Percentiles rank a stretch among this genome's conserved stretches.
These are phyloP conservation scores for Amblyopsis hoosieri DNA, from an alignment of 2,797 vertebrate species.

Conservation along the genomic window DNA sequence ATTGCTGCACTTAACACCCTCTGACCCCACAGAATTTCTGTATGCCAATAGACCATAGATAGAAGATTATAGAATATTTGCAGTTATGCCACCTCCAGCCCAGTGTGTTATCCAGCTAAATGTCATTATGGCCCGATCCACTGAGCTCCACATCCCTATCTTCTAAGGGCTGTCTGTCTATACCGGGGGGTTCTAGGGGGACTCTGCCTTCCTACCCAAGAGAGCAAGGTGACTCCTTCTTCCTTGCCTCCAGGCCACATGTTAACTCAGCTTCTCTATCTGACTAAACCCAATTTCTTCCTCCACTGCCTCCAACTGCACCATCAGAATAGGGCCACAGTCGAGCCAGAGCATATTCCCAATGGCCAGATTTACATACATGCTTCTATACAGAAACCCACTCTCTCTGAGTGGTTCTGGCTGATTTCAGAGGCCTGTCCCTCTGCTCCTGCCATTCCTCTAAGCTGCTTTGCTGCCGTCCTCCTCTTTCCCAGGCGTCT, in stretches of 20 bases:
- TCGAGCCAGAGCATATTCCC: slow-evolving; percentile 64
- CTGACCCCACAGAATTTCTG: slow-evolving; percentile 37
- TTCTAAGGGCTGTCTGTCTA: slow-evolving; percentile 45
- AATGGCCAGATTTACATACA: slow-evolving; percentile 77
- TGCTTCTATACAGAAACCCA: slow-evolving; percentile 69
- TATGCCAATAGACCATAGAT: slow-evolving; percentile 11
- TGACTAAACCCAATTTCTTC: slow-evolving; percentile 79
- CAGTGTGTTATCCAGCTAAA: slow-evolving; percentile 58
- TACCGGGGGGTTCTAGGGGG: slow-evolving; percentile 48
- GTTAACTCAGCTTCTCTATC: slow-evolving; percentile 75
- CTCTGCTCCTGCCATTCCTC: slow-evolving; percentile 41
- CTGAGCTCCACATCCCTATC: slow-evolving; percentile 51
- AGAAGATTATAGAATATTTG: slow-evolving; percentile 50
- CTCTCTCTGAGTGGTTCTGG: slow-evolving; percentile 42
- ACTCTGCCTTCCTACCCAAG: slow-evolving; percentile 53
- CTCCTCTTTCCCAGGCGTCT: slow-evolving; percentile 29
- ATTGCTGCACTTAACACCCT: slow-evolving; percentile 47
- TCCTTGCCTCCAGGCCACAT: slow-evolving; percentile 70
- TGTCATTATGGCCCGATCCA: slow-evolving; percentile 65
- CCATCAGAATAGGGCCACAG: slow-evolving; percentile 69
- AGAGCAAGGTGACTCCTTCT: slow-evolving; percentile 64
- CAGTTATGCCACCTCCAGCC: slow-evolving; percentile 26
- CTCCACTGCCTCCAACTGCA: slow-evolving; percentile 73
- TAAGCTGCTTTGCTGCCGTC: slow-evolving; percentile 30
- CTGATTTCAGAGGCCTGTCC: slow-evolving; percentile 43